Percentiles rank a stretch among this genome's conserved stretches.
Conservation (phyloP, 2,113 vertebrate genomes). For the Emydocephalus ijimae region DNA sequence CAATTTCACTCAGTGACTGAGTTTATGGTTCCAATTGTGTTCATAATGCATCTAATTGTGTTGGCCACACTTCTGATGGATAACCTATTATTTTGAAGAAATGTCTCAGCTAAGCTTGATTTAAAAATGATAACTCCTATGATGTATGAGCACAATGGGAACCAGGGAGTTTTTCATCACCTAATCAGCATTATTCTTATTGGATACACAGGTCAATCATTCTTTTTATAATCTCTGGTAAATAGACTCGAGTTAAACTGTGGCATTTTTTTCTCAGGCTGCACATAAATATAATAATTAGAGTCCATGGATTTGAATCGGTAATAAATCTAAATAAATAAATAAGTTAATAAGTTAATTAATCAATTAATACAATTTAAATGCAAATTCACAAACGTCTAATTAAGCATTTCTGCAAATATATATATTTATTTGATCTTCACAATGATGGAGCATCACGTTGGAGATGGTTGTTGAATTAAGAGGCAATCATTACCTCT, state of each 20-base stretch:
- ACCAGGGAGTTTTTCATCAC: neutral
- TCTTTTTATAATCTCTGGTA: neutral
- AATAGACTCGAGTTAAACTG: neutral
- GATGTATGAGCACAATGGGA: neutral
- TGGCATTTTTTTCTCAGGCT: neutral
- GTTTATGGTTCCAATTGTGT: too few relatives aligned
- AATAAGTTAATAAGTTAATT: too few relatives aligned
- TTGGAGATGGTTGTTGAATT: too few relatives aligned
- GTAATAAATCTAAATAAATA: neutral
- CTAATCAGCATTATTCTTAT: neutral
- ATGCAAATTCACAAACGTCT: neutral
- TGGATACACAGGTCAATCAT: neutral
- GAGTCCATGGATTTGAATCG: neutral
- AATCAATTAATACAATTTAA: neutral
- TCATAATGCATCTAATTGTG: neutral
- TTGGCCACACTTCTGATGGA: neutral
- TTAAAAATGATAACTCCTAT: neutral
- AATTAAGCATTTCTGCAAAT: neutral
- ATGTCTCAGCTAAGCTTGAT: neutral
- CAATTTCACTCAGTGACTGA: too few relatives aligned
- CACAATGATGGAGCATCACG: too few relatives aligned
- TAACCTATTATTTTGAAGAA: neutral
- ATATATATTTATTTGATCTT: neutral
- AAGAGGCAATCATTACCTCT: too few relatives aligned
- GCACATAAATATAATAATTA: neutral